Evolutionary conservation across 1,140 invertebrate species (phyloP).

Genomic region (Polyergus mexicanus): DNA sequence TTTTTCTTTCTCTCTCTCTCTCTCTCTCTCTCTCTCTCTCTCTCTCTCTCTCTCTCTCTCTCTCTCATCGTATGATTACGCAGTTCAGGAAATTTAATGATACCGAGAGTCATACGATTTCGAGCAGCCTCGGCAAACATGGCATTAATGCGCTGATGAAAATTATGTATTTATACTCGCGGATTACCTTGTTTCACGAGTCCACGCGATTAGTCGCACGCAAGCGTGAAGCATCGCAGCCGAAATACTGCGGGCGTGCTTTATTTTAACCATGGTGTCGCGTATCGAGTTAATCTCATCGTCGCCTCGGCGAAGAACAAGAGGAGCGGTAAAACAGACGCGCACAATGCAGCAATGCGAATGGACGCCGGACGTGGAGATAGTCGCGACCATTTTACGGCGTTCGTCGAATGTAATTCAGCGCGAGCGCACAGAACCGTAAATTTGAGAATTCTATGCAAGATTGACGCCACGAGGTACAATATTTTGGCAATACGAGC

Average conservation of each 20-base stretch:
- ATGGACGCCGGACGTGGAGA: constrained; percentile 35
- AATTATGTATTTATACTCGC: constrained; percentile 57
- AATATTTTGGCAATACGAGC: constrained; percentile 42
- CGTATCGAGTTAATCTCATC: constrained; percentile 66
- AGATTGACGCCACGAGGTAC: constrained; percentile 65
- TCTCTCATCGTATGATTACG: not conserved
- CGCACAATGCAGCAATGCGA: not conserved
- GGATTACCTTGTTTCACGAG: constrained; percentile 56
- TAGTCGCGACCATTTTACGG: constrained; percentile 27
- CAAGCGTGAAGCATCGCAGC: constrained; percentile 18
- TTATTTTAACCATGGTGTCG: constrained; percentile 50
- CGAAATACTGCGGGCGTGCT: constrained; percentile 27
- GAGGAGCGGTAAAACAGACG: constrained; percentile 32
- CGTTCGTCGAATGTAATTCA: constrained; percentile 57
- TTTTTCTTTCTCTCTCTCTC: too few relatives aligned
- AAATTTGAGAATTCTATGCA: constrained; percentile 65
- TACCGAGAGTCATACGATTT: constrained; percentile 7
- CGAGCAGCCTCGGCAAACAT: not conserved
- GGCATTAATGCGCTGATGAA: constrained; percentile 51
- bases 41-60: too few relatives aligned
- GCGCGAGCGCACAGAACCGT: constrained; percentile 25
- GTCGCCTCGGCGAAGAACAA: not conserved
- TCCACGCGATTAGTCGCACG: constrained; percentile 60
- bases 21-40: too few relatives aligned
- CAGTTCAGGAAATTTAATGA: constrained; percentile 37